A percentile compares a stretch with the other conserved stretches of the same genome.
phyloP scores from a whole-genome alignment of 1,140 invertebrate genomes.

The Arion vulgaris region DNA sequence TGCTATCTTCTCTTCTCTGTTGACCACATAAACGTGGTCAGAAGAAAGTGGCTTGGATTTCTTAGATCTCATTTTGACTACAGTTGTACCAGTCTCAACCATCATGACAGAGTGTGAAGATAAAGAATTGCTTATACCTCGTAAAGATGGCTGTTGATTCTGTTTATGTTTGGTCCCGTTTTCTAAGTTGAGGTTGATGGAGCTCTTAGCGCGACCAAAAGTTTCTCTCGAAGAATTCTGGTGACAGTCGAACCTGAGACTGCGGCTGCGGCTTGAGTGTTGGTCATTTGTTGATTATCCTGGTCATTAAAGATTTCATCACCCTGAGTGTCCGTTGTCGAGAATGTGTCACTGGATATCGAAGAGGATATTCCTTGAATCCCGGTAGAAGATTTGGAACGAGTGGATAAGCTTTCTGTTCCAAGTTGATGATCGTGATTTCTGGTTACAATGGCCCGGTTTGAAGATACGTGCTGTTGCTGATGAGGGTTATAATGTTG shows the following conservation, averaged over 20 bases:
- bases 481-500: neutral
- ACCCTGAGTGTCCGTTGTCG: neutral
- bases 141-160: neutral
- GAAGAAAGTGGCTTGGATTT: constrained; percentile 34
- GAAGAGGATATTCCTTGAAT: neutral
- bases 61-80: constrained; percentile 47
- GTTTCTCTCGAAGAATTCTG: constrained; percentile 36
- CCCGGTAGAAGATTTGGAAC: neutral
- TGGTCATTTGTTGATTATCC: constrained; percentile 14
- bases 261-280: constrained; percentile 1
- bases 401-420: neutral
- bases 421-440: neutral
- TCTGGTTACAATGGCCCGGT: neutral
- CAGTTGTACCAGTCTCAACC: constrained; percentile 1
- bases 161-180: neutral
- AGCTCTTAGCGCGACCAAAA: constrained; percentile 47
- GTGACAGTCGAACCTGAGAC: constrained; percentile 44
- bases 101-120: constrained; percentile 15
- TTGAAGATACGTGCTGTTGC: neutral
- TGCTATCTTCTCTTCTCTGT: constrained; percentile 40
- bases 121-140: neutral
- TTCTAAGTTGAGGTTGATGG: constrained; percentile 41
- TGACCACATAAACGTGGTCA: constrained; percentile 42
- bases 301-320: neutral
- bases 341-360: neutral